Evolutionary conservation across 2,888 invertebrate species (phyloP), one percentile per base, ranked within the genome.

Genomic region (Phymatocera aterrima): DNA sequence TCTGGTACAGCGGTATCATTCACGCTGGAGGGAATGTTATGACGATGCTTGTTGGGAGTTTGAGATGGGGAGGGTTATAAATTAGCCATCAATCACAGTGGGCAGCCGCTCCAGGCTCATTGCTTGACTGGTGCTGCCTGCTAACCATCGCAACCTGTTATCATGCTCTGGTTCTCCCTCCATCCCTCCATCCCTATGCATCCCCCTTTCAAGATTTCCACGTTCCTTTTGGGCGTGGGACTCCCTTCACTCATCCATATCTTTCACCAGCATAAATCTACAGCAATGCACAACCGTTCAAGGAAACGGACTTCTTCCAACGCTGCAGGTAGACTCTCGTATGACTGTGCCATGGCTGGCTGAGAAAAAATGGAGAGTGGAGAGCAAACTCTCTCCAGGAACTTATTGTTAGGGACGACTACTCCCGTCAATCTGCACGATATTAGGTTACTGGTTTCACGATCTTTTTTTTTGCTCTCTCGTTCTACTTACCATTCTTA

Each of bases 1-100:
- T 57, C 75, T 75, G 75, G 75, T 75, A 75, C 75, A 57, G 75
- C 57, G 75, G 75, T 75, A 75, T 75, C 75, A 75, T 75, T 75
- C 75, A 75, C 60, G 75, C 57, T 60, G 75, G 40, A 75, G 75
- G 75, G 75, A 75, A 75, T 60, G 75, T 75, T 75, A 75, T 40
- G 75, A 75, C 57, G 75, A 57, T 60, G 75, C 75, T 75, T 43
- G 75, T 75, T 75, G 37, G 75, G 57, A 75, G 75, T 75, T 75
- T 24, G 75, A 75, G 75, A 57, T 51, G 57, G 72, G 72, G 72
- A 57, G 75, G 75, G 75, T 75, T 75, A 75, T 75, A 60, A 75
- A 75, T 75, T 75, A 75, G 75, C 75, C 75, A 75, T 75, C 75
- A 75, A 75, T 75, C 75, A 75, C 75, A 15, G 34, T 34, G 75